Conservation (phyloP, 2,797 vertebrate species). For the Amazonetta brasiliensis region DNA sequence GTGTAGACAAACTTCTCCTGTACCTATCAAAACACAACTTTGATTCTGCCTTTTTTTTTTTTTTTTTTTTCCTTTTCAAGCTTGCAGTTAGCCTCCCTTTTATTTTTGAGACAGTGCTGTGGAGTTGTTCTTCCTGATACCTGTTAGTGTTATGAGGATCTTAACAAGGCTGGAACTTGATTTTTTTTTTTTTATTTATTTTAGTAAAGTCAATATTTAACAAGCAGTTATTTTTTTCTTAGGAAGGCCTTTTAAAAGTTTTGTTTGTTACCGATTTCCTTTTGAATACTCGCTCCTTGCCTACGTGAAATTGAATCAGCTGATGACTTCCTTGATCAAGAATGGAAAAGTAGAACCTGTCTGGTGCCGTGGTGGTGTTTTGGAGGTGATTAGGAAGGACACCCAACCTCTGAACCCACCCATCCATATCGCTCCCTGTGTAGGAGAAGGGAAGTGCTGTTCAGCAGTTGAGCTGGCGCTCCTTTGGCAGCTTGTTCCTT, state of each 20-base stretch:
- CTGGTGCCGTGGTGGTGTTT: not conserved
- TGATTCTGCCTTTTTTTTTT: not conserved
- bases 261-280: not conserved
- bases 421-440: not conserved
- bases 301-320: not conserved
- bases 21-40: not conserved
- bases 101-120: not conserved
- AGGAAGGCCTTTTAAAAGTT: not conserved
- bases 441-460: not conserved
- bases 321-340: not conserved
- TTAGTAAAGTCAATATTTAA: not conserved
- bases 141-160: not conserved
- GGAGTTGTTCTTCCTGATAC: not conserved
- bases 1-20: not conserved
- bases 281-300: not conserved
- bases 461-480: not conserved
- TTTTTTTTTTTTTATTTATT: not conserved
- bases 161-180: not conserved
- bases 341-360: not conserved
- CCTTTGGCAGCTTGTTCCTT: constrained; percentile 3
- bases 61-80: not conserved
- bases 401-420: not conserved
- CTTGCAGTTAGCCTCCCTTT: not conserved
- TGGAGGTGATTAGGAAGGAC: constrained; percentile 25
- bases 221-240: not conserved